Conservation (phyloP, 2,113 vertebrate species). For the Platysteira castanea region DNA sequence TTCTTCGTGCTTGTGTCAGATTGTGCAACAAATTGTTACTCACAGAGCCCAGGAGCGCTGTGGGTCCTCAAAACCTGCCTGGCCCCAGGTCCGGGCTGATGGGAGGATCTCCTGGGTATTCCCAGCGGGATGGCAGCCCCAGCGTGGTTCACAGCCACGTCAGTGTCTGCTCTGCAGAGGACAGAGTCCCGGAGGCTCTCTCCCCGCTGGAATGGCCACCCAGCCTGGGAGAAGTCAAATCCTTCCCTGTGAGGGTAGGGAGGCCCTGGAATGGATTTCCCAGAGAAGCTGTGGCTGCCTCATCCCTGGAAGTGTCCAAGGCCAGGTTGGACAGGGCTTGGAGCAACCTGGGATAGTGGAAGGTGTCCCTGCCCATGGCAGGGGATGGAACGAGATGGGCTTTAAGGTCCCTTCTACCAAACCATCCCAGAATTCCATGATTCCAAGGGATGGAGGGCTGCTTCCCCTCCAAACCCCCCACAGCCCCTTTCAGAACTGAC, state of each 20-base stretch:
- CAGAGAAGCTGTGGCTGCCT: not conserved
- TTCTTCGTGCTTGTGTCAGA: not conserved
- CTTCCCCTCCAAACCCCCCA: fast-evolving
- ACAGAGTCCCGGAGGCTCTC: not conserved
- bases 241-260: not conserved
- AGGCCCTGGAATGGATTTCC: not conserved
- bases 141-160: fast-evolving
- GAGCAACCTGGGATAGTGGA: not conserved
- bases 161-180: not conserved
- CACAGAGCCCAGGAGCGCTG: not conserved
- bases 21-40: not conserved
- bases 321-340: fast-evolving
- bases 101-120: not conserved
- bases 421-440: not conserved
- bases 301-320: not conserved
- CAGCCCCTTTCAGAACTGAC: not conserved
- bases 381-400: fast-evolving
- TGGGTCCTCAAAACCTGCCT: not conserved
- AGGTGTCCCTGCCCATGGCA: not conserved
- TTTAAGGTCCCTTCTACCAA: not conserved
- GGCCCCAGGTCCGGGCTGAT: not conserved
- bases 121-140: not conserved
- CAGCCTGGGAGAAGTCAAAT: not conserved
- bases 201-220: not conserved
- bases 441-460: not conserved